Percentiles rank a stretch among this genome's conserved stretches.
phyloP scores from a whole-genome alignment of 2,888 invertebrate genomes.

The Germaria angustata region DNA sequence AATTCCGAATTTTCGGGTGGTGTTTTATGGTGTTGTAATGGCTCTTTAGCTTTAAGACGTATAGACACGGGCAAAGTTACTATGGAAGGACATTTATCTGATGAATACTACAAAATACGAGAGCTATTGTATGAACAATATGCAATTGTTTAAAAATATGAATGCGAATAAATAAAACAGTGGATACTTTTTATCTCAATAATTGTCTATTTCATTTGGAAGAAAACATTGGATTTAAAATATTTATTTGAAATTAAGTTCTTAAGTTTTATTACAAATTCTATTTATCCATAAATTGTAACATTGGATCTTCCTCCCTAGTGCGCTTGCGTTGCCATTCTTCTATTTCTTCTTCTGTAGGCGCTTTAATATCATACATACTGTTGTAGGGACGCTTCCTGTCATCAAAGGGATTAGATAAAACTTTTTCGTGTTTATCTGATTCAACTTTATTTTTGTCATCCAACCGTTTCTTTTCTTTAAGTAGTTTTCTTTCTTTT shows the following conservation, averaged over 20 bases:
- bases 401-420: slow-evolving; percentile 87
- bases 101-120: slow-evolving; percentile 96
- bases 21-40: slow-evolving; percentile 95
- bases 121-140: slow-evolving; percentile 97
- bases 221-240: no score
- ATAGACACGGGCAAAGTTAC: slow-evolving; percentile 95
- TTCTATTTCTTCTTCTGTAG: slow-evolving; percentile 95
- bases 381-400: slow-evolving; percentile 96
- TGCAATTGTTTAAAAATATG: slow-evolving; percentile 88
- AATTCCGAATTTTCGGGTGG: slow-evolving; percentile 94
- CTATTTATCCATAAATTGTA: slow-evolving; percentile 82
- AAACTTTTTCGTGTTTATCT: slow-evolving; percentile 72
- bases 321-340: slow-evolving; percentile 93
- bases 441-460: slow-evolving; percentile 72
- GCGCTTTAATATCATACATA: slow-evolving; percentile 90
- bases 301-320: slow-evolving; percentile 96
- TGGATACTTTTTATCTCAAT: slow-evolving; percentile 9
- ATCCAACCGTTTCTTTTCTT: slow-evolving; percentile 68
- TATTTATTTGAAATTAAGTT: no score
- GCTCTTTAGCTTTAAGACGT: slow-evolving; percentile 92
- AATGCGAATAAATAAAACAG: not conserved
- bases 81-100: slow-evolving; percentile 95
- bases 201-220: no score
- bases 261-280: no score
- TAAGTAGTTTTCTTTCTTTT: slow-evolving; percentile 69